Evolutionary conservation across 2,797 vertebrate species (phyloP).

Genomic region (Vespertilio murinus): DNA sequence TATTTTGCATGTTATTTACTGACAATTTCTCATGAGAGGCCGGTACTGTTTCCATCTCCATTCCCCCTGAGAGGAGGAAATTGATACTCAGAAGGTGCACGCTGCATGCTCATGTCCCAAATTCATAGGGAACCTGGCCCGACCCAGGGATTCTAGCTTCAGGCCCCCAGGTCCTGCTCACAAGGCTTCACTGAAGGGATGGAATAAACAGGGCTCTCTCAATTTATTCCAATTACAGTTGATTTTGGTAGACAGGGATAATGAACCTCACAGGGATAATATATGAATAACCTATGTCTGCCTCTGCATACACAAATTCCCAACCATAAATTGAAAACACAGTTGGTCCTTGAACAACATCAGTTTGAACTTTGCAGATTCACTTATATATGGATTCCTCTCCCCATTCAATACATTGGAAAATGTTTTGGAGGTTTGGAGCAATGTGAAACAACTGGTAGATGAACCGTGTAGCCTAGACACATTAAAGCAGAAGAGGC

Average conservation of each 20-base stretch:
- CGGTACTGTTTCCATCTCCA: not conserved
- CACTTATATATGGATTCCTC: not conserved
- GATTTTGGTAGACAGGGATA: not conserved
- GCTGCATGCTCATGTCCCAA: rapidly evolving
- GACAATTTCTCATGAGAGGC: not conserved
- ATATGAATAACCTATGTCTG: not conserved
- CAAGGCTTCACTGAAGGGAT: not conserved
- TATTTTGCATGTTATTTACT: not conserved
- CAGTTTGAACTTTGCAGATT: not conserved
- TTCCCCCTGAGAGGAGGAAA: not conserved
- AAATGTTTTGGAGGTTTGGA: not conserved
- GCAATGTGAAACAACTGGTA: not conserved
- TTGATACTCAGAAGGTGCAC: not conserved
- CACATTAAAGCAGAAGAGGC: not conserved
- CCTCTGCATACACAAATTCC: not conserved
- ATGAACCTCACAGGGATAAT: not conserved
- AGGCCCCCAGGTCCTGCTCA: not conserved
- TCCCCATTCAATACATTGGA: not conserved
- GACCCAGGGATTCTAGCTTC: not conserved
- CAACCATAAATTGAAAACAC: not conserved
- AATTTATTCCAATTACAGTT: not conserved
- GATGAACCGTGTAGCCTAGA: not conserved
- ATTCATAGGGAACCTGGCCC: not conserved
- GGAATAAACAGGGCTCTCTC: not conserved
- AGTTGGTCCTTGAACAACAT: not conserved